Percentiles rank a stretch among this genome's conserved stretches.
These are phyloP conservation scores for Criorhina ranunculi DNA, from an alignment of 2,888 invertebrate genomes.

Conservation along the genomic window DNA sequence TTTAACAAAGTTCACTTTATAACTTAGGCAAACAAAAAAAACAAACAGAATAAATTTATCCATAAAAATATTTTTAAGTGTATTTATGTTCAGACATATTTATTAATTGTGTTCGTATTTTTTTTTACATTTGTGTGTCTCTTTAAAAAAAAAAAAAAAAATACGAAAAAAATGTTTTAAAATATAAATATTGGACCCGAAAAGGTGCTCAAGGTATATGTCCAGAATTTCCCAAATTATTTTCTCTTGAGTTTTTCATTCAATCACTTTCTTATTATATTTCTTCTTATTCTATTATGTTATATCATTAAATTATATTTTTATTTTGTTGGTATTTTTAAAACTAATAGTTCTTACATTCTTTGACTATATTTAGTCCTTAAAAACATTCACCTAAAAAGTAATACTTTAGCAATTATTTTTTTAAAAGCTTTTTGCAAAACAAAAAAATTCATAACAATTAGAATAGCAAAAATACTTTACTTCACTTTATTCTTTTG, in stretches of 20 bases:
- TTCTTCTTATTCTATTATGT: conserved; percentile 15
- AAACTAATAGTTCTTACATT: conserved; percentile 10
- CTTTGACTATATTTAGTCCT: conserved; percentile 43
- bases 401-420: conserved; percentile 36
- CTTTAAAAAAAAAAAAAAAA: conserved; percentile 45
- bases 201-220: conserved; percentile 84
- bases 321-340: conserved; percentile 3
- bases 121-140: conserved; percentile 75
- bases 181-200: conserved; percentile 79
- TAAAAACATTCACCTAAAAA: conserved; percentile 19
- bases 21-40: conserved; percentile 12
- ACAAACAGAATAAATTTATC: conserved; percentile 19
- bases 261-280: conserved; percentile 27
- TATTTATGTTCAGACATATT: conserved; percentile 53
- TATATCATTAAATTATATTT: conserved; percentile 14
- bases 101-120: conserved; percentile 72
- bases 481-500: conserved; percentile 39
- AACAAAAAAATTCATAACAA: conserved; percentile 1
- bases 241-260: conserved; percentile 32
- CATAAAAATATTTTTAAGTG: conserved; percentile 27
- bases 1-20: not conserved
- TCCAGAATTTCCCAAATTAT: conserved; percentile 59
- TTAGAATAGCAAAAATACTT: conserved; percentile 5
- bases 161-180: conserved; percentile 34
- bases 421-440: conserved; percentile 42